Evolutionary conservation across 2,888 invertebrate genomes (phyloP).

Genomic region (Cataglyphis cursor): DNA sequence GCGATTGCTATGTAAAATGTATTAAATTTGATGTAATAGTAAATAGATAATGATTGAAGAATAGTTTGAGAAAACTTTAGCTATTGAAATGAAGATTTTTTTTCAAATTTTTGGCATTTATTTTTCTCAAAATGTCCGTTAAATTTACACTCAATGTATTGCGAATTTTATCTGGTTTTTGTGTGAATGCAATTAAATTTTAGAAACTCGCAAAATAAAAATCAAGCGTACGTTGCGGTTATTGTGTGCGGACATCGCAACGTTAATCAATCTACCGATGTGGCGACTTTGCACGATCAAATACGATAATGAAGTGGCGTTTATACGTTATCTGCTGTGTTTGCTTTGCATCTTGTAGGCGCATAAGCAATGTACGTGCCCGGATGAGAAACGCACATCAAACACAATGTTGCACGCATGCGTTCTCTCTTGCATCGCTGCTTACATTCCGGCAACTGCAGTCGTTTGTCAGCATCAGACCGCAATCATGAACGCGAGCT

Average conservation of each 20-base stretch:
- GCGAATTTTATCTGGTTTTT: background rate
- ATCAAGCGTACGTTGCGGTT: background rate
- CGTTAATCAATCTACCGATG: constrained; percentile 64
- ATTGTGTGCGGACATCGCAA: background rate
- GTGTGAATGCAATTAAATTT: background rate
- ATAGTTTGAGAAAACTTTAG: background rate
- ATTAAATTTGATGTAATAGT: background rate
- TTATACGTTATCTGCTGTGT: constrained; percentile 56
- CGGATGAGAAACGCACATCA: constrained; percentile 53
- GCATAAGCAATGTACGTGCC: constrained; percentile 46
- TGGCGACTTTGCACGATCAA: constrained; percentile 68
- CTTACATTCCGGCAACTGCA: constrained; percentile 42
- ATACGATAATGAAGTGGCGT: constrained; percentile 77
- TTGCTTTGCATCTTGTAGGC: constrained; percentile 39
- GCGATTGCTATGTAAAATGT: background rate
- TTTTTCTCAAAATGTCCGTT: background rate
- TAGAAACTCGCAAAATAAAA: background rate
- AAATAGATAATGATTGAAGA: background rate
- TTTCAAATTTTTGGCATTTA: background rate
- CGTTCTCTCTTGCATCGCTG: constrained; percentile 16
- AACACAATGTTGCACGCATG: constrained; percentile 39
- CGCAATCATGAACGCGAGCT: constrained; percentile 27
- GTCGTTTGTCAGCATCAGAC: constrained; percentile 53
- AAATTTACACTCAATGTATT: background rate
- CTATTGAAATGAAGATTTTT: background rate